Evolutionary conservation across 2,888 invertebrate genomes (phyloP).

Genomic region (Zygogramma bicolorata): DNA sequence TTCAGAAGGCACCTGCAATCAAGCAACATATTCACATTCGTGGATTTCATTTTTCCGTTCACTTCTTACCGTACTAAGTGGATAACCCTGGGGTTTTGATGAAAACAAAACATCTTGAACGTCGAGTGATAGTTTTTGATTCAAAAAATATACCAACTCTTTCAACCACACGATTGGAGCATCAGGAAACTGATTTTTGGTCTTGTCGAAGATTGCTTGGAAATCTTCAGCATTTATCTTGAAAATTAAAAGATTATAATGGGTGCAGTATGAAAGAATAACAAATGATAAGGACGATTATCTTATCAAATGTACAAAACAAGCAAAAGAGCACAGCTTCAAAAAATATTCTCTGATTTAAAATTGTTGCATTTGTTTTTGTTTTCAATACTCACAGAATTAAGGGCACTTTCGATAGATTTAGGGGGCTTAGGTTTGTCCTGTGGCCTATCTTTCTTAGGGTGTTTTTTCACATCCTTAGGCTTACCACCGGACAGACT

Average conservation of each 20-base stretch:
- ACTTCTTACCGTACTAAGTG: constrained; percentile 66
- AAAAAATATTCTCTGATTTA: too few species aligned
- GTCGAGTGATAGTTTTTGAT: constrained; percentile 74
- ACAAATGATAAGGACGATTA: too few species aligned
- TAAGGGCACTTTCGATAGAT: constrained; percentile 74
- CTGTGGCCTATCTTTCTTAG: constrained; percentile 64
- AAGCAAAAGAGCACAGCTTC: too few species aligned
- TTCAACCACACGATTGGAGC: constrained; percentile 81
- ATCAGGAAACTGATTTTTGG: constrained; percentile 76
- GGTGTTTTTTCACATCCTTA: constrained; percentile 50
- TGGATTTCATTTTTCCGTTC: constrained; percentile 57
- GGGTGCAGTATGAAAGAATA: too few species aligned
- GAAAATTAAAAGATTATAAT: too few species aligned
- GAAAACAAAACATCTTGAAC: constrained; percentile 74
- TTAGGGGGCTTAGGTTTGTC: constrained; percentile 77
- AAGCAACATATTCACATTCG: constrained; percentile 40
- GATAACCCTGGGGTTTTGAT: constrained; percentile 71
- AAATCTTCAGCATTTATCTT: constrained; percentile 75
- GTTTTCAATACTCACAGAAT: constrained; percentile 65
- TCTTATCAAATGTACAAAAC: neutral
- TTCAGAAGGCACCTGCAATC: constrained; percentile 58
- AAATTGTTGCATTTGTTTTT: too few species aligned
- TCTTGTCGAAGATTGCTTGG: constrained; percentile 69
- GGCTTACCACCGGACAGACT: constrained; percentile 59
- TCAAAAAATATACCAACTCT: constrained; percentile 75